phyloP scores from a whole-genome alignment of 2,113 vertebrate species.

The Hypocryptadius cinnamomeus region DNA sequence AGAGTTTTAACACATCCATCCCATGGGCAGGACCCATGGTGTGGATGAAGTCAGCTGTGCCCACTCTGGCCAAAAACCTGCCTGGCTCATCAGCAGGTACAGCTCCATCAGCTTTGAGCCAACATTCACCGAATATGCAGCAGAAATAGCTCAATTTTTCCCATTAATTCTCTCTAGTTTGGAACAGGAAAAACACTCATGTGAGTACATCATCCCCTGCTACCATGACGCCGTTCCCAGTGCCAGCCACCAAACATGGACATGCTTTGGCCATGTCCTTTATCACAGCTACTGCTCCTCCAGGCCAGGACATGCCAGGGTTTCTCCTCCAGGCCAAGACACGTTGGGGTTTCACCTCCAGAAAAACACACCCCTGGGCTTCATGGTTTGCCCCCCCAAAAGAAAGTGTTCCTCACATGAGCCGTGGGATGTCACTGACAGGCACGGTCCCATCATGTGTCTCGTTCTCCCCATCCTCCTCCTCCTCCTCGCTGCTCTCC shows the following conservation, averaged over 20 bases:
- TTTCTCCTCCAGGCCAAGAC: not conserved
- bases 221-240: rapidly evolving
- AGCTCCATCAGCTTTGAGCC: not conserved
- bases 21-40: not conserved
- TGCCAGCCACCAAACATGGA: not conserved
- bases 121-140: not conserved
- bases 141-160: not conserved
- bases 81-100: not conserved
- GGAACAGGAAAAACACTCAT: not conserved
- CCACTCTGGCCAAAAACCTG: not conserved
- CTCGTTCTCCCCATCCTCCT: constrained; percentile 89
- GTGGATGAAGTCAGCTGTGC: not conserved
- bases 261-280: rapidly evolving
- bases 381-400: rapidly evolving
- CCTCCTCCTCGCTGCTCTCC: constrained; percentile 89
- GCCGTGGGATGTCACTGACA: constrained; percentile 96
- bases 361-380: rapidly evolving
- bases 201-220: not conserved
- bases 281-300: not conserved
- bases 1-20: not conserved
- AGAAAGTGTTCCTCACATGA: constrained; percentile 81
- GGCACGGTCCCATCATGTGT: constrained; percentile 89
- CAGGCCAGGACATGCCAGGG: rapidly evolving
- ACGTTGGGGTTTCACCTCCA: rapidly evolving
- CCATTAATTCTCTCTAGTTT: not conserved